These are phyloP conservation scores for Dunckerocampus dactyliophorus DNA, from an alignment of 2,113 vertebrate species.

Conservation along the genomic window DNA sequence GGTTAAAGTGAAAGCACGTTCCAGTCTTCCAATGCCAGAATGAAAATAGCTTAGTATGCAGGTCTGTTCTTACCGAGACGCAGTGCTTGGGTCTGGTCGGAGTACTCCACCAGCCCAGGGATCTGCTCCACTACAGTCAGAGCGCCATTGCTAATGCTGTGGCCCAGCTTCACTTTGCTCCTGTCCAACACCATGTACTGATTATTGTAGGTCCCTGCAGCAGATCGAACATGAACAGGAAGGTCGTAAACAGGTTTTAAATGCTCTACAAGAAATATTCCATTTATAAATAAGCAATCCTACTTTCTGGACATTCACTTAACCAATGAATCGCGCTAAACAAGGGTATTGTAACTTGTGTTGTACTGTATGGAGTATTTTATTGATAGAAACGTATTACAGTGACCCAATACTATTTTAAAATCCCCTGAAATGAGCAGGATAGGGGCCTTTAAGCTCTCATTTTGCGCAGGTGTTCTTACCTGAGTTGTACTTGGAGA, in stretches of 20 bases:
- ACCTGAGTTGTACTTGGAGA: conserved; percentile 85
- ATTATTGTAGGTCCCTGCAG: conserved; percentile 88
- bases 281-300: too few relatives aligned
- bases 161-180: conserved; percentile 77
- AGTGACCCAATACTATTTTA: too few relatives aligned
- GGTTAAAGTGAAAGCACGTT: neutral
- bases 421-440: too few relatives aligned
- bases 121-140: conserved; percentile 89
- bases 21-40: neutral
- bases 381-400: too few relatives aligned
- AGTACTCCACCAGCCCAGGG: conserved; percentile 83
- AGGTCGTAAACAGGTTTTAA: neutral
- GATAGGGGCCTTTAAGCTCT: too few relatives aligned
- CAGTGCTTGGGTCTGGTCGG: conserved; percentile 84
- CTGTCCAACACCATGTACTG: conserved; percentile 90
- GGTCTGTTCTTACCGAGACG: conserved; percentile 73
- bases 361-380: too few relatives aligned
- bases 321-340: too few relatives aligned
- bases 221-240: too few relatives aligned
- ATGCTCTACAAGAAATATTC: neutral
- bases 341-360: too few relatives aligned
- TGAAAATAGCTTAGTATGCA: neutral
- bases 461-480: conserved; percentile 26
- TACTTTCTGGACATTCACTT: too few relatives aligned
- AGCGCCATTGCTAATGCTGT: conserved; percentile 73